Evolutionary conservation across 2,113 vertebrate genomes (phyloP).

Genomic region (Prietella phreatophila): DNA sequence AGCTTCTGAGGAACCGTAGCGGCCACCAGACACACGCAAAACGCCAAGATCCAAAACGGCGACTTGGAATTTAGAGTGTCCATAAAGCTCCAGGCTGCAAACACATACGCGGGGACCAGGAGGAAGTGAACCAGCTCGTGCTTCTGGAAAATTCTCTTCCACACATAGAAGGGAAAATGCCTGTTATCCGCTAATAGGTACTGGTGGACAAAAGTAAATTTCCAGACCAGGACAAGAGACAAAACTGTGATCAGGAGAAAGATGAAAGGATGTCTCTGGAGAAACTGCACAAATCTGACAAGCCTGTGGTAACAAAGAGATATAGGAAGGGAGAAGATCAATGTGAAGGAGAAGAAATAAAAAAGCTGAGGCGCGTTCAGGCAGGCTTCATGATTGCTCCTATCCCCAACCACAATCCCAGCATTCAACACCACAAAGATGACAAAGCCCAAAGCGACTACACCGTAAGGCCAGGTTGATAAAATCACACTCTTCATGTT

Average conservation of each 20-base stretch:
- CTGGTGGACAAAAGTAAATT: slow-evolving; percentile 87
- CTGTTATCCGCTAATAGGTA: slow-evolving; percentile 96
- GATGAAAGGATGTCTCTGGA: slow-evolving; percentile 73
- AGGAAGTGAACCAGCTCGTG: slow-evolving; percentile 81
- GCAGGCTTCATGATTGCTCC: slow-evolving; percentile 85
- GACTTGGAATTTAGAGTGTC: slow-evolving; percentile 86
- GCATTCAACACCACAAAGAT: slow-evolving; percentile 80
- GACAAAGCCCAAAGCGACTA: slow-evolving; percentile 72
- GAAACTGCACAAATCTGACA: slow-evolving; percentile 75
- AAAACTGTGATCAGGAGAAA: slow-evolving; percentile 66
- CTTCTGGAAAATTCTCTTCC: slow-evolving; percentile 86
- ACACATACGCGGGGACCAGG: slow-evolving; percentile 85
- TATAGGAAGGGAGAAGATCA: slow-evolving; percentile 82
- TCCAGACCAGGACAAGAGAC: slow-evolving; percentile 84
- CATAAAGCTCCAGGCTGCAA: slow-evolving; percentile 85
- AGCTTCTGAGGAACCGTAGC: slow-evolving; percentile 88
- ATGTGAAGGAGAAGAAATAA: slow-evolving; percentile 88
- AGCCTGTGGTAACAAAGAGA: slow-evolving; percentile 75
- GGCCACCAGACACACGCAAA: slow-evolving; percentile 77
- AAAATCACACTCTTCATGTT: slow-evolving; percentile 69
- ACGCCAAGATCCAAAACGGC: slow-evolving; percentile 84
- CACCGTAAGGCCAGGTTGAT: slow-evolving; percentile 82
- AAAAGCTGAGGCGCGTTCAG: slow-evolving; percentile 91
- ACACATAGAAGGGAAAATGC: slow-evolving; percentile 93
- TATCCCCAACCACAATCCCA: slow-evolving; percentile 91